Percentiles rank a stretch among this genome's conserved stretches.
phyloP scores from a whole-genome alignment of 2,888 invertebrate species.

The Thecocarcelia acutangulata region DNA sequence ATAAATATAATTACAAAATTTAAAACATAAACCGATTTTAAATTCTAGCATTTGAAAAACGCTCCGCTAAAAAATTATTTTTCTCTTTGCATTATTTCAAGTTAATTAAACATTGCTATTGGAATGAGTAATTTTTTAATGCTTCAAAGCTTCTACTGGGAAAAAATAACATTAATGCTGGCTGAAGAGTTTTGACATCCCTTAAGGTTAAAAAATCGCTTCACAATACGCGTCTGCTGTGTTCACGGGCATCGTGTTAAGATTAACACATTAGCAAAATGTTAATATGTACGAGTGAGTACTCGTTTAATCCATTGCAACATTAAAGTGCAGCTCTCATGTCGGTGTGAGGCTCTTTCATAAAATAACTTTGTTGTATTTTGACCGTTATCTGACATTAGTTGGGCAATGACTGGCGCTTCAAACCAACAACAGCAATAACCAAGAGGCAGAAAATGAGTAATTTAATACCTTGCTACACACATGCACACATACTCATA shows the following conservation, averaged over 20 bases:
- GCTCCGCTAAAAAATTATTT: too few relatives aligned
- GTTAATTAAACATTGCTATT: too few relatives aligned
- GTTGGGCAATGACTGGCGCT: constrained; percentile 1
- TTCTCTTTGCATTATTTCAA: too few relatives aligned
- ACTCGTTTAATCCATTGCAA: neutral
- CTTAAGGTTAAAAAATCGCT: constrained; percentile 5
- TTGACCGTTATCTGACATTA: constrained; percentile 12
- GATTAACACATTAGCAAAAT: constrained; percentile 31
- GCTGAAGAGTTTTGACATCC: neutral
- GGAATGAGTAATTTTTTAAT: neutral
- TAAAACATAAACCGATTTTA: too few relatives aligned
- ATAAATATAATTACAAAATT: too few relatives aligned
- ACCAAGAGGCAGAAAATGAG: constrained; percentile 8
- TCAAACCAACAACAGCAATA: constrained; percentile 9
- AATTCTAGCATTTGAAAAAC: too few relatives aligned
- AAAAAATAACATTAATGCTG: neutral
- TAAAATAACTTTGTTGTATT: constrained; percentile 14
- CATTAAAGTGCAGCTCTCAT: neutral
- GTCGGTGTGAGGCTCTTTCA: neutral
- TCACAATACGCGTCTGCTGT: neutral
- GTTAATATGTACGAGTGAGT: too few relatives aligned
- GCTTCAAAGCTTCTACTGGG: too few relatives aligned
- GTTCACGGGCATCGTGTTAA: constrained; percentile 19
- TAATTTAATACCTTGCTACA: neutral
- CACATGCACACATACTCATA: neutral